Percentiles rank a stretch among this genome's conserved stretches.
Conservation (phyloP, 35 echinoderm and acorn worm genomes). For the Anneissia japonica region DNA sequence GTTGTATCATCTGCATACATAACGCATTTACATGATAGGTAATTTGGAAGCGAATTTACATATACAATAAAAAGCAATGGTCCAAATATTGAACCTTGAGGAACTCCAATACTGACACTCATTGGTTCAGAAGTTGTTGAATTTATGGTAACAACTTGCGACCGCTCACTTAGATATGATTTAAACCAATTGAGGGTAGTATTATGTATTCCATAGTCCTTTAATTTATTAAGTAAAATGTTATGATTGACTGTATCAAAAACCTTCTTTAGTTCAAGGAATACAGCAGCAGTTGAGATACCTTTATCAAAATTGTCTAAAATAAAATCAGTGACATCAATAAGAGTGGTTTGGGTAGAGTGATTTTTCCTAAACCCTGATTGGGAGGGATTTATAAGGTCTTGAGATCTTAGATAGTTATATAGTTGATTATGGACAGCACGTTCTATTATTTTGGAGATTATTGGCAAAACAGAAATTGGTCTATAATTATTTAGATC, state of each 20-base stretch:
- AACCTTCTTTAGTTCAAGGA: slow-evolving; percentile 32
- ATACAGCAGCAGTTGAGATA: slow-evolving; percentile 6
- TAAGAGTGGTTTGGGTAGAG: slow-evolving; percentile 16
- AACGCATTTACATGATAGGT: too few relatives aligned
- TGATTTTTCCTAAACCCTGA: slow-evolving; percentile 27
- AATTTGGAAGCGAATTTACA: too few relatives aligned
- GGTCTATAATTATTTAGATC: slow-evolving; percentile 26
- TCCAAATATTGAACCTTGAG: too few relatives aligned
- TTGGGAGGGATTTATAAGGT: slow-evolving; percentile 5
- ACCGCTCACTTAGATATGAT: too few relatives aligned
- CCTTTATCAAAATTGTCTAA: slow-evolving; percentile 14
- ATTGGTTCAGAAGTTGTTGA: too few relatives aligned
- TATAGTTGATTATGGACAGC: slow-evolving; percentile 27
- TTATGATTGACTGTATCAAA: slow-evolving; percentile 35
- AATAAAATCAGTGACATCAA: slow-evolving; percentile 24
- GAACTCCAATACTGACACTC: too few relatives aligned
- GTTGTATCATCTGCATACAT: too few relatives aligned
- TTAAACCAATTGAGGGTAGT: too few relatives aligned
- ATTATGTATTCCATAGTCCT: too few relatives aligned
- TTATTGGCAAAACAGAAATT: slow-evolving; percentile 25
- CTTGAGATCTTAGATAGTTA: background rate
- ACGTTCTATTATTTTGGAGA: slow-evolving; percentile 30
- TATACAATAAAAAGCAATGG: too few relatives aligned
- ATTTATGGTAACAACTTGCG: too few relatives aligned
- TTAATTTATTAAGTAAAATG: background rate